phyloP scores from a whole-genome alignment of 2,113 vertebrate species.

The Abramis brama region DNA sequence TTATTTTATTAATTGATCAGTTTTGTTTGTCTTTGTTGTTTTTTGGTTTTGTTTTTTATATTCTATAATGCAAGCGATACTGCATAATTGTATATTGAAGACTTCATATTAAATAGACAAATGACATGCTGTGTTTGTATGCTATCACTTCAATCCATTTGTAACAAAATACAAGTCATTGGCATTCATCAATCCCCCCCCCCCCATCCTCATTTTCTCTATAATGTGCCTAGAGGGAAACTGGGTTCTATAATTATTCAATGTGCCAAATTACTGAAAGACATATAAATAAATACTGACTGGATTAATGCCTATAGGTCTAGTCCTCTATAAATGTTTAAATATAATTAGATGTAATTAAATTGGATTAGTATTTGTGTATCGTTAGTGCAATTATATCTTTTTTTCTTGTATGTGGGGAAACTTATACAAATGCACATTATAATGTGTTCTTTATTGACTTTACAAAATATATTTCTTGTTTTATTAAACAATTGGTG shows the following conservation, averaged over 20 bases:
- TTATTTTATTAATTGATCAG: too few relatives aligned
- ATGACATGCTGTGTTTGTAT: constrained; percentile 29
- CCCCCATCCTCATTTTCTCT: neutral
- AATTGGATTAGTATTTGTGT: neutral
- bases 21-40: too few relatives aligned
- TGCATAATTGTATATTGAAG: neutral
- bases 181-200: constrained; percentile 44
- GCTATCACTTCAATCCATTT: constrained; percentile 65
- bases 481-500: neutral
- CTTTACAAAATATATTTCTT: too few relatives aligned
- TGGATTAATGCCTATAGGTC: constrained; percentile 54
- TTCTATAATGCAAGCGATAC: neutral
- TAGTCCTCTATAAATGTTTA: constrained; percentile 33
- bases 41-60: neutral
- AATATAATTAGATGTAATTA: neutral
- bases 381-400: neutral
- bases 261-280: constrained; percentile 79
- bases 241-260: constrained; percentile 65
- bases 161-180: constrained; percentile 68
- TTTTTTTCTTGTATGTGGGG: neutral
- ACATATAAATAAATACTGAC: constrained; percentile 81
- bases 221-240: constrained; percentile 43
- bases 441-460: neutral
- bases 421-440: constrained; percentile 1
- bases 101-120: neutral